Evolutionary conservation across 2,113 vertebrate genomes (phyloP).

Genomic region (Pungitius pungitius): DNA sequence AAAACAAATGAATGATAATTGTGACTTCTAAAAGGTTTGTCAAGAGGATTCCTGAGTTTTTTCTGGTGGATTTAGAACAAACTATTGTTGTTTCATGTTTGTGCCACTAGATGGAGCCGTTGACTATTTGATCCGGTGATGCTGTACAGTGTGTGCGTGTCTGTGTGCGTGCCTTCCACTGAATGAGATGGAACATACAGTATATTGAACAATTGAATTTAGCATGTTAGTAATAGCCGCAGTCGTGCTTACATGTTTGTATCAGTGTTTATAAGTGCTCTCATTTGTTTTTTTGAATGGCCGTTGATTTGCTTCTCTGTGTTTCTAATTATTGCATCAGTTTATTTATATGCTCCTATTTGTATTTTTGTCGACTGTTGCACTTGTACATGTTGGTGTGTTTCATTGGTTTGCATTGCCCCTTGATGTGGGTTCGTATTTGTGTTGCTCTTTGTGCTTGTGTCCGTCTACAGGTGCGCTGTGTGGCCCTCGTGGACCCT

Average conservation of each 20-base stretch:
- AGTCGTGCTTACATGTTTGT: background rate
- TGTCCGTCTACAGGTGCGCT: constrained; percentile 41
- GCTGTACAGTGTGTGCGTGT: background rate
- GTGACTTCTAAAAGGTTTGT: background rate
- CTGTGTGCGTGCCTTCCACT: background rate
- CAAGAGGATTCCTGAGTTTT: background rate
- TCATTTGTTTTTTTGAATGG: background rate
- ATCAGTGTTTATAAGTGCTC: background rate
- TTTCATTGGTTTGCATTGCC: constrained; percentile 7
- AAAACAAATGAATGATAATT: background rate
- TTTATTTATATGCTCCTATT: background rate
- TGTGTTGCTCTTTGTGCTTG: constrained; percentile 16
- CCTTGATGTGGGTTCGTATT: background rate
- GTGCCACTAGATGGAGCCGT: constrained; percentile 53
- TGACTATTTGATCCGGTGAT: background rate
- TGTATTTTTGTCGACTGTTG: background rate
- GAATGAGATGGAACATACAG: background rate
- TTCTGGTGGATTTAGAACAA: background rate
- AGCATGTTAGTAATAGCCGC: background rate
- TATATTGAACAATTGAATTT: background rate
- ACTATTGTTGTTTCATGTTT: background rate
- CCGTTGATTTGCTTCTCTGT: background rate
- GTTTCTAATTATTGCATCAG: background rate
- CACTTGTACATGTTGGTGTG: background rate
- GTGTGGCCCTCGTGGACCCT: constrained; percentile 59